A percentile compares a stretch with the other conserved stretches of the same genome.
phyloP scores from a whole-genome alignment of 2,888 invertebrate species.

The Phasia obesa region DNA sequence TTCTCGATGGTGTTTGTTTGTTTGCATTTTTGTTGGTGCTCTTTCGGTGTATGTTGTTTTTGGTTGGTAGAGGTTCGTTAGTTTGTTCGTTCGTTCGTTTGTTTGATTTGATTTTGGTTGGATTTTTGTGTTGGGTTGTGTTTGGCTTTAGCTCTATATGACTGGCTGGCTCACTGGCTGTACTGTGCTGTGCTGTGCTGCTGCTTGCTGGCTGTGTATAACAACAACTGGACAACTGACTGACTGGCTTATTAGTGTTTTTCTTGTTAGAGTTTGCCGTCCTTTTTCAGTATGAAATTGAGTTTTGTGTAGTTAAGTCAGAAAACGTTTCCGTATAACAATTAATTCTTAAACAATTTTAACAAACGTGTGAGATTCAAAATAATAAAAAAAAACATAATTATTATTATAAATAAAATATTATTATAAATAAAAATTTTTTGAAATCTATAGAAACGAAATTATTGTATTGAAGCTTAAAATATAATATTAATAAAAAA shows the following conservation, averaged over 20 bases:
- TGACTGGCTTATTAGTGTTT: conserved; percentile 72
- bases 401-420: conserved; percentile 41
- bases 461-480: conserved; percentile 23
- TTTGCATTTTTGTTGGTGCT: not conserved
- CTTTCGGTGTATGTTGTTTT: conserved; percentile 39
- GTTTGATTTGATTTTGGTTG: conserved; percentile 62
- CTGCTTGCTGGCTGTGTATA: conserved; percentile 66
- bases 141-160: conserved; percentile 62
- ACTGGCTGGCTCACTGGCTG: conserved; percentile 61
- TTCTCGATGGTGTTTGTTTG: conserved; percentile 31
- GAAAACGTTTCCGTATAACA: conserved; percentile 79
- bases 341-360: conserved; percentile 74
- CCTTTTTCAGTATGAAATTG: conserved; percentile 83
- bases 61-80: conserved; percentile 58
- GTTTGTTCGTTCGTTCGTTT: conserved; percentile 66
- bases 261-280: conserved; percentile 79
- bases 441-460: conserved; percentile 24
- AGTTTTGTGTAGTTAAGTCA: conserved; percentile 83
- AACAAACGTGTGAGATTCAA: conserved; percentile 69
- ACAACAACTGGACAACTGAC: conserved; percentile 63
- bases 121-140: conserved; percentile 58
- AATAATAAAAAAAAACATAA: conserved; percentile 70
- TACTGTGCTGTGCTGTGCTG: conserved; percentile 58
- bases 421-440: no score
- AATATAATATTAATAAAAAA: conserved; percentile 37